A percentile compares a stretch with the other conserved stretches of the same genome.
These are phyloP conservation scores for Zhuqinia jingwanae DNA, from an alignment of 2,888 invertebrate genomes.

Conservation along the genomic window DNA sequence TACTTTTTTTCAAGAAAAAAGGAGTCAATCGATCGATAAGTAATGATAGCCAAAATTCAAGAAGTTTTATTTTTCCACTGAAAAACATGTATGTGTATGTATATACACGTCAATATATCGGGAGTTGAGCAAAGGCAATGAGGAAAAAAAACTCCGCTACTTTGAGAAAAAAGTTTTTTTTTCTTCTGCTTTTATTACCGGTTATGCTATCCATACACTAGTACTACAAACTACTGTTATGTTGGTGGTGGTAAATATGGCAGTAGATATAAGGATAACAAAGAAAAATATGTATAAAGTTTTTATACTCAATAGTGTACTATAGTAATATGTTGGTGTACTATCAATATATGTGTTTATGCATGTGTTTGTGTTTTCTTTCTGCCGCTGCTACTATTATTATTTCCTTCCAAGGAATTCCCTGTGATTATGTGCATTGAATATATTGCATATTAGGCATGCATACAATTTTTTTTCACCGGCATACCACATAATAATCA, in stretches of 20 bases:
- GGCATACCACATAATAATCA: slow-evolving; percentile 6
- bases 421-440: neutral
- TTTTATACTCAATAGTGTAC: too few relatives aligned
- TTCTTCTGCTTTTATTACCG: slow-evolving; percentile 61
- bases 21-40: slow-evolving; percentile 66
- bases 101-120: slow-evolving; percentile 4
- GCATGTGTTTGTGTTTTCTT: neutral
- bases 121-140: slow-evolving; percentile 10
- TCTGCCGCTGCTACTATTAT: neutral
- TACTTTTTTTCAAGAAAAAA: slow-evolving; percentile 43
- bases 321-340: too few relatives aligned
- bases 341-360: too few relatives aligned
- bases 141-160: neutral
- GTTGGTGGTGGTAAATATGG: slow-evolving; percentile 2
- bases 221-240: neutral
- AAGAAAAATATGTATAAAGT: neutral
- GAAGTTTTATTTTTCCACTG: slow-evolving; percentile 44
- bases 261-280: neutral
- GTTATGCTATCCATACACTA: neutral
- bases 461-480: neutral
- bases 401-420: neutral
- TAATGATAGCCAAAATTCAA: slow-evolving; percentile 69
- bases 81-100: neutral
- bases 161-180: slow-evolving; percentile 45
- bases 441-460: slow-evolving; percentile 10